Base-by-base conservation (phyloP, 2,888 invertebrate species). In the Papilio protenor region DNA sequence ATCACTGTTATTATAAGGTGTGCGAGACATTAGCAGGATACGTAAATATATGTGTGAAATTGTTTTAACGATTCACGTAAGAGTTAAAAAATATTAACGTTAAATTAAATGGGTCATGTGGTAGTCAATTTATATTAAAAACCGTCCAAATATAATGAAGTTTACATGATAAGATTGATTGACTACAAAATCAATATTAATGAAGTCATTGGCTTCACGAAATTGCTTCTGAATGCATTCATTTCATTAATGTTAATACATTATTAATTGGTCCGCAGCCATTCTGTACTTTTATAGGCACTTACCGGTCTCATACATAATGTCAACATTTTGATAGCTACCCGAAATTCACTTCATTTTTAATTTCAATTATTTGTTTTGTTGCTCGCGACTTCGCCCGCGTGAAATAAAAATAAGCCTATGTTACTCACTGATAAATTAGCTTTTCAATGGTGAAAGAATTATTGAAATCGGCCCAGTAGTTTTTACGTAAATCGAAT, bases 221-320 rank as follows among this genome's bases (percentile, higher is more conserved):
- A 40, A 75, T 75, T 57, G 71, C 78, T 75, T 72, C 64, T 75
- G 75, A 77, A 77, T 77, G 77, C 74, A 77, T 75, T 75, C 75
- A 78, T 75, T 78, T 78, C 76, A 76, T 78, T 76, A 75, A 18
- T 5, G 66, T 69, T 78, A 76, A 78, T 78, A 66, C 49, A 78
- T 73, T 73, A 73, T 76, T 78, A 78, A 76, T 69, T n/a, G 59
- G 14, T 73, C 47, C 75, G 75, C n/a, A 47, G 64, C 59, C 57
- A n/a, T 73, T 72, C 66, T n/a, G 23, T 64, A 40, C 76, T 74
- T 77, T 75, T 76, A 78, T 78, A 73, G 75, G 64, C 78, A 74
- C 74, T 72, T 71, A 70, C 77, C 64, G 75, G 69, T 66, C 23
- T 45, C 75, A 73, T 75, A 73, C 57, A 77, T 71, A 49, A 77